phyloP scores from a whole-genome alignment of 2,888 invertebrate species.

The Stegana nigrithorax region DNA sequence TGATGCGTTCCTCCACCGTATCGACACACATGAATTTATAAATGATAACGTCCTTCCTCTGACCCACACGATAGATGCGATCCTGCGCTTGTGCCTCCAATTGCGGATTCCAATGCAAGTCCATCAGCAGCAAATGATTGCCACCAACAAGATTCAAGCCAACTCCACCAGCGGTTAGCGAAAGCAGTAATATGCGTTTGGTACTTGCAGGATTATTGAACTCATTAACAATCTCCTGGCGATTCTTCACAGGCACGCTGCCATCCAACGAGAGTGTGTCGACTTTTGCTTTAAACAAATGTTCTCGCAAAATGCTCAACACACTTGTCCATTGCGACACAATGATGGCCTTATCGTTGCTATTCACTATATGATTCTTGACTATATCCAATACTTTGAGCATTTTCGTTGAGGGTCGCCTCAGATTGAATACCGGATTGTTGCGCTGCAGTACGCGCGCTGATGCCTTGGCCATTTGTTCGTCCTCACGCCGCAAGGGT shows the following conservation, averaged over 20 bases:
- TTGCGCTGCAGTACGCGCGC: slow-evolving; percentile 74
- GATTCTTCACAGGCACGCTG: slow-evolving; percentile 76
- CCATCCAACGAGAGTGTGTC: slow-evolving; percentile 80
- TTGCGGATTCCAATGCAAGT: slow-evolving; percentile 98
- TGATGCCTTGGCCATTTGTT: slow-evolving; percentile 72
- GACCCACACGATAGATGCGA: slow-evolving; percentile 92
- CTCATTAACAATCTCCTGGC: slow-evolving; percentile 77
- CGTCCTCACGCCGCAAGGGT: slow-evolving; percentile 51
- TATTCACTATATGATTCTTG: slow-evolving; percentile 70
- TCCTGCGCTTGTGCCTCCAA: slow-evolving; percentile 95
- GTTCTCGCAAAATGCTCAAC: slow-evolving; percentile 77
- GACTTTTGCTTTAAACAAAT: slow-evolving; percentile 72
- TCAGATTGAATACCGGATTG: slow-evolving; percentile 78
- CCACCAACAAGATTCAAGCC: slow-evolving; percentile 94
- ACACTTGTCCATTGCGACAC: slow-evolving; percentile 95
- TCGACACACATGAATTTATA: slow-evolving; percentile 87
- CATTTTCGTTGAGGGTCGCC: slow-evolving; percentile 75
- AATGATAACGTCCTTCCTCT: slow-evolving; percentile 82
- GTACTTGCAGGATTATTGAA: slow-evolving; percentile 76
- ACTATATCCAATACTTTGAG: slow-evolving; percentile 73
- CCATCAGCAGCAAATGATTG: slow-evolving; percentile 89
- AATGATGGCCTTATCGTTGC: slow-evolving; percentile 80
- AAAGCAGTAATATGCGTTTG: slow-evolving; percentile 81
- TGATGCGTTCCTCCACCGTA: slow-evolving; percentile 90
- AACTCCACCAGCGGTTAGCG: slow-evolving; percentile 93